phyloP scores from a whole-genome alignment of 2,113 vertebrate species.

The Oriolus oriolus region DNA sequence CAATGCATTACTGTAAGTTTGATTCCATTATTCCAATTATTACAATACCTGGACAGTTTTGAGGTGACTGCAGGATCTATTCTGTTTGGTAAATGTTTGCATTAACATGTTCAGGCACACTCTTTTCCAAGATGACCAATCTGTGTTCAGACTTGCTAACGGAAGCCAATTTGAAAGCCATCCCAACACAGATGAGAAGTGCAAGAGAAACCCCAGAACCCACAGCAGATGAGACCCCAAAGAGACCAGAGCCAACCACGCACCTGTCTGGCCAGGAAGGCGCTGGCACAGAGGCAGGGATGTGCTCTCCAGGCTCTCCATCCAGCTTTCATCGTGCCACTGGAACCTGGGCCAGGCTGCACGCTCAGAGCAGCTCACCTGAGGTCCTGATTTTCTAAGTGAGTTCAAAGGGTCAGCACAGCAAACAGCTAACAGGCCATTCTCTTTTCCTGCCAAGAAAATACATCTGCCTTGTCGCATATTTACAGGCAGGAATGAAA shows the following conservation, averaged over 20 bases:
- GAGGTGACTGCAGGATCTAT: background rate
- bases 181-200: background rate
- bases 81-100: background rate
- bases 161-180: background rate
- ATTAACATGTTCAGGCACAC: background rate
- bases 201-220: background rate
- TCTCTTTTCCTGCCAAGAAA: background rate
- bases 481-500: background rate
- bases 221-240: background rate
- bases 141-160: background rate
- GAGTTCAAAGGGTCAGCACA: background rate
- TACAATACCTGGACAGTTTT: background rate
- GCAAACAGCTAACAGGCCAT: background rate
- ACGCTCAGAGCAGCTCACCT: background rate
- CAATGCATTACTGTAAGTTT: background rate
- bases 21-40: background rate
- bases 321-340: rapidly evolving
- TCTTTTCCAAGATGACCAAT: background rate
- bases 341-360: background rate
- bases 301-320: background rate
- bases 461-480: background rate
- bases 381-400: background rate
- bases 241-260: background rate
- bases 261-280: background rate
- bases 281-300: background rate